phyloP scores from a whole-genome alignment of 2,888 invertebrate genomes.

The Thymelicus lineola region DNA sequence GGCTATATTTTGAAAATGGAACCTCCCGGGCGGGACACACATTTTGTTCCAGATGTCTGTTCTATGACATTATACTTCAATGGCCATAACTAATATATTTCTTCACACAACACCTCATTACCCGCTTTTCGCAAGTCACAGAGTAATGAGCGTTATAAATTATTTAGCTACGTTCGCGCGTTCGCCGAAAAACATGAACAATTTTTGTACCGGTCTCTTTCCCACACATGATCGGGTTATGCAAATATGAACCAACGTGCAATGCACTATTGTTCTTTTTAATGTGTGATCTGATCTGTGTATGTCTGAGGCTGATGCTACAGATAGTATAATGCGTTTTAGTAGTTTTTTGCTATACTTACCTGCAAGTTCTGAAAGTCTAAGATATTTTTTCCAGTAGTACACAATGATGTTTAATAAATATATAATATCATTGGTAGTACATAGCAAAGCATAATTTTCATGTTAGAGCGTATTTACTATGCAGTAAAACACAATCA shows the following conservation, averaged over 20 bases:
- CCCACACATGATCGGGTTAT: conserved; percentile 18
- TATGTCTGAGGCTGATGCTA: not conserved
- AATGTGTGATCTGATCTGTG: conserved; percentile 1
- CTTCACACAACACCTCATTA: not conserved
- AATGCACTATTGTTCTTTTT: conserved; percentile 19
- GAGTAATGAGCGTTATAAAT: not conserved
- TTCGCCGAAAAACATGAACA: conserved; percentile 7
- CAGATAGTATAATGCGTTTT: not conserved
- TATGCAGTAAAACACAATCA: no score
- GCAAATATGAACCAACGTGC: conserved; percentile 26
- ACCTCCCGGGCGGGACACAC: no score
- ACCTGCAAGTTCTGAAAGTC: no score
- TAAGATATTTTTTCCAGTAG: no score
- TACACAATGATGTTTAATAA: no score
- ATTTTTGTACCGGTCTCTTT: conserved; percentile 6
- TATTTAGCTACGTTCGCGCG: not conserved
- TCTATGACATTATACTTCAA: no score
- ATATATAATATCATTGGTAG: no score
- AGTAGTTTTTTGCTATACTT: not conserved
- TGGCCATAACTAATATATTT: not conserved
- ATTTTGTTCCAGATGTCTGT: no score
- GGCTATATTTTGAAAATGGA: no score
- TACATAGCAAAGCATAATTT: no score
- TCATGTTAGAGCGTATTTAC: no score
- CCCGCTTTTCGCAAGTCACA: conserved; percentile 9